Conservation (phyloP, 2,113 vertebrate genomes). For the Emydocephalus ijimae region DNA sequence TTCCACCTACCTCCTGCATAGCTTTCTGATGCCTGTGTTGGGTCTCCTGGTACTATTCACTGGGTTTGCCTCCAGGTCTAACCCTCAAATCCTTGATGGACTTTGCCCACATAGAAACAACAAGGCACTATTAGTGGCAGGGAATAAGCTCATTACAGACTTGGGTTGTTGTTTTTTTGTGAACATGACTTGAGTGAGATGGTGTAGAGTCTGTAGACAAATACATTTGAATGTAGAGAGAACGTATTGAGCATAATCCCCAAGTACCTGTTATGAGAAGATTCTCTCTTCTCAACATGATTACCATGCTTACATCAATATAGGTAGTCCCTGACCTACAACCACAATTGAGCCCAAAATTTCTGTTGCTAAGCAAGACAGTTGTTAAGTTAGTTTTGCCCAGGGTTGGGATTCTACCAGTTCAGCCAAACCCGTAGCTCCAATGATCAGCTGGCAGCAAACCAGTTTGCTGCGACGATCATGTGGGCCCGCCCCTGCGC, state of each 20-base stretch:
- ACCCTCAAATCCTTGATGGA: not conserved
- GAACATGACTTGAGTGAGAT: not conserved
- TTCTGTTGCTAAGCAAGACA: not conserved
- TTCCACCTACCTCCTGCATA: not conserved
- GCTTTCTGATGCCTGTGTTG: not conserved
- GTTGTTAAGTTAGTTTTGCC: not conserved
- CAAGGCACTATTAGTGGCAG: not conserved
- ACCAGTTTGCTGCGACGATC: no score
- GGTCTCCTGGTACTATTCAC: not conserved
- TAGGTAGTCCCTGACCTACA: not conserved
- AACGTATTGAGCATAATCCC: not conserved
- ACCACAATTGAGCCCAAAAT: not conserved
- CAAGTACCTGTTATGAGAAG: not conserved
- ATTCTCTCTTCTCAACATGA: not conserved
- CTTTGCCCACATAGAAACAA: not conserved
- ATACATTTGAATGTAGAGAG: not conserved
- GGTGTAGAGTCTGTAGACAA: not conserved
- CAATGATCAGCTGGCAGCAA: no score
- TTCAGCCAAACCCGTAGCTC: not conserved
- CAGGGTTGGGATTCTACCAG: no score
- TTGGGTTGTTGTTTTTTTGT: not conserved
- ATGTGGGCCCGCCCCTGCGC: no score
- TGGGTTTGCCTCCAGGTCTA: not conserved
- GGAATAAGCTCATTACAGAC: not conserved
- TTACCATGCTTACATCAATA: not conserved